These are phyloP conservation scores for Kryphioiulus occultus DNA, from an alignment of 2,888 invertebrate species.

Conservation along the genomic window DNA sequence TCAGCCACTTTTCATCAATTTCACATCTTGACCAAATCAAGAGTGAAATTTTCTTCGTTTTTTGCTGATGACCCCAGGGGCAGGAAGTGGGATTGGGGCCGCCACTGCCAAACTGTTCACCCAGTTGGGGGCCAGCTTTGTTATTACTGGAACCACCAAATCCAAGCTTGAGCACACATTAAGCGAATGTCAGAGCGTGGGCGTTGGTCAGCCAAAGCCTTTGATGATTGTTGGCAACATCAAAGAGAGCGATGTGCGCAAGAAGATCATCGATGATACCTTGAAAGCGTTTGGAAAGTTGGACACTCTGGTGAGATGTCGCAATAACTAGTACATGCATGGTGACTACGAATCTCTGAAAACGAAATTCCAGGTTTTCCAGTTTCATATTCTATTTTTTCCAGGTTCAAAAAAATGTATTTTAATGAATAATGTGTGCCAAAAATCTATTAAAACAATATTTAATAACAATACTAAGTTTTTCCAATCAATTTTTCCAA, in stretches of 20 bases:
- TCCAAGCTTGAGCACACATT: slow-evolving; percentile 3
- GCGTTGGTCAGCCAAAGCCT: slow-evolving; percentile 43
- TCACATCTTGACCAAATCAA: no score
- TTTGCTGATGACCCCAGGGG: not conserved
- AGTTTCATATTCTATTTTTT: no score
- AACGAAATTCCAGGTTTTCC: no score
- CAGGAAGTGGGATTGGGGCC: slow-evolving; percentile 51
- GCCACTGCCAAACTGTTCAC: slow-evolving; percentile 50
- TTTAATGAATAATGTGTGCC: no score
- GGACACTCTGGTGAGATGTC: slow-evolving; percentile 46
- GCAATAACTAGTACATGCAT: no score
- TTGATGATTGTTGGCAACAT: slow-evolving; percentile 46
- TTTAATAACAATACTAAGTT: no score
- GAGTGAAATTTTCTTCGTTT: no score
- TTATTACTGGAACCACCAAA: slow-evolving; percentile 17
- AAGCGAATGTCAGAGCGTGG: slow-evolving; percentile 41
- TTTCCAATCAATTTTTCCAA: not conserved
- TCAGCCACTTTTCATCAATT: no score
- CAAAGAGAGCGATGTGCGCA: not conserved
- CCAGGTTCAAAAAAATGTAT: no score
- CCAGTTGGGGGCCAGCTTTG: slow-evolving; percentile 46
- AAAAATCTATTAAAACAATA: no score
- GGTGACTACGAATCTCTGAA: no score
- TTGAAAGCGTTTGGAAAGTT: slow-evolving; percentile 46
- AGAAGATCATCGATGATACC: slow-evolving; percentile 46